phyloP scores from a whole-genome alignment of 92 coral and sea anemone genomes.

The Galaxea fascicularis region DNA sequence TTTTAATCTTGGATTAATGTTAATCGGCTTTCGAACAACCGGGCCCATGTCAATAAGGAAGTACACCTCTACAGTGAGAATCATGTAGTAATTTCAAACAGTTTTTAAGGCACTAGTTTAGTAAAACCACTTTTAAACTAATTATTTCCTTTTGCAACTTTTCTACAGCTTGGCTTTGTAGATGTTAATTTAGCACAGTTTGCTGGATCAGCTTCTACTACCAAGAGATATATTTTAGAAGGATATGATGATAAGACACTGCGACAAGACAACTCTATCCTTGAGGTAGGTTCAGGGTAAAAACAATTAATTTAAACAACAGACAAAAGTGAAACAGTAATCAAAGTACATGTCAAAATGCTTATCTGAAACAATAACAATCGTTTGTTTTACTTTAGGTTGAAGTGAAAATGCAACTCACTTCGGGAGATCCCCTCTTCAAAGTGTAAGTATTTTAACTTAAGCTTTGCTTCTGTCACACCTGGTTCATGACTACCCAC shows the following conservation, averaged over 20 bases:
- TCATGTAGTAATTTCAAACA: background rate
- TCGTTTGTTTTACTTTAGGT: slow-evolving; percentile 56
- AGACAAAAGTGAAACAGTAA: background rate
- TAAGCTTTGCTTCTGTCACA: background rate
- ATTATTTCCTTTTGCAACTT: background rate
- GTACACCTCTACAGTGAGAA: too few species aligned
- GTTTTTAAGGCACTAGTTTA: too few species aligned
- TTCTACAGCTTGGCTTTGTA: slow-evolving; percentile 88
- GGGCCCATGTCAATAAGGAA: background rate
- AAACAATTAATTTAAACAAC: too few species aligned
- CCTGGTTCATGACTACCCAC: background rate
- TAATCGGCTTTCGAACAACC: too few species aligned
- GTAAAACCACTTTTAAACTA: too few species aligned
- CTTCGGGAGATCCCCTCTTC: slow-evolving; percentile 95
- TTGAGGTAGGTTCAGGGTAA: too few species aligned
- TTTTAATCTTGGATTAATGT: too few species aligned
- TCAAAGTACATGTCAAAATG: too few species aligned
- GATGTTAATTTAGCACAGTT: slow-evolving; percentile 95
- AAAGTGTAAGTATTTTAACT: slow-evolving; percentile 82
- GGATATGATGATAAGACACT: slow-evolving; percentile 91
- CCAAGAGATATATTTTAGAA: slow-evolving; percentile 87
- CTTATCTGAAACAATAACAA: background rate
- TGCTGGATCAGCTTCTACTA: slow-evolving; percentile 89
- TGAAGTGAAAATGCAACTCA: slow-evolving; percentile 87
- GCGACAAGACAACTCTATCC: slow-evolving; percentile 94